Base-by-base conservation (phyloP, 2,888 invertebrate species). In the Copidosoma aretas region DNA sequence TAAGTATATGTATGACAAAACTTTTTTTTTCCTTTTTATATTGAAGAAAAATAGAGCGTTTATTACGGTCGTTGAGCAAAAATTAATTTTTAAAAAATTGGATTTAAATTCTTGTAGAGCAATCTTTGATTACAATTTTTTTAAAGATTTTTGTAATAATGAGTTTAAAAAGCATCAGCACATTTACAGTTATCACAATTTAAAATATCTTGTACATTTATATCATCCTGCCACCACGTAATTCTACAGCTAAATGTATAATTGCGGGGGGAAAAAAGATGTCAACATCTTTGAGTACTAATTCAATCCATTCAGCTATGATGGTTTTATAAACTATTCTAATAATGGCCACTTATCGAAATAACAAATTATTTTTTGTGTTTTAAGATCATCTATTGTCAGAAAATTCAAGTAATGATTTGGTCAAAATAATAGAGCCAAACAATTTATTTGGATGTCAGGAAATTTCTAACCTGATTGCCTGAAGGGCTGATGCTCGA, bases 121-220 rank as follows among this genome's bases (percentile, higher is more conserved):
- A 32, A 32, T 5, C 32, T 32, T 8, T 32, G 32, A 32, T 32
- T 32, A 32, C 32, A 32, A 32, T 32, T 32, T 32, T 32, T 32
- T 32, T 32, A 8, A 32, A n/a, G 1, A 74, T 39, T 19, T 70
- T 49, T 69, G 41, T 66, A 73, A 39, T 75, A 73, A 53, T 73
- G 71, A 8, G 53, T 71, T 43, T 63, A 59, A 49, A 73, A 75
- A 5, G 73, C 71, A n/a, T 74, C 71, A 3, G 49, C 66, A 49
- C 72, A 72, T 49, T 60, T 67, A 70, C 74, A 75, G 59, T 75
- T 75, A 21, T 72, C 73, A 32, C 64, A 54, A 24, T 71, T 53
- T 10, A 74, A 46, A 17, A 75, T 73, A 0, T 72, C 71, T 32
- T 74, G 67, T 17, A 72, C 43, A n/a, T 70, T 70, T 5, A 69